These are phyloP conservation scores for Calidris pygmaea DNA, from an alignment of 2,113 vertebrate genomes.

Conservation along the genomic window DNA sequence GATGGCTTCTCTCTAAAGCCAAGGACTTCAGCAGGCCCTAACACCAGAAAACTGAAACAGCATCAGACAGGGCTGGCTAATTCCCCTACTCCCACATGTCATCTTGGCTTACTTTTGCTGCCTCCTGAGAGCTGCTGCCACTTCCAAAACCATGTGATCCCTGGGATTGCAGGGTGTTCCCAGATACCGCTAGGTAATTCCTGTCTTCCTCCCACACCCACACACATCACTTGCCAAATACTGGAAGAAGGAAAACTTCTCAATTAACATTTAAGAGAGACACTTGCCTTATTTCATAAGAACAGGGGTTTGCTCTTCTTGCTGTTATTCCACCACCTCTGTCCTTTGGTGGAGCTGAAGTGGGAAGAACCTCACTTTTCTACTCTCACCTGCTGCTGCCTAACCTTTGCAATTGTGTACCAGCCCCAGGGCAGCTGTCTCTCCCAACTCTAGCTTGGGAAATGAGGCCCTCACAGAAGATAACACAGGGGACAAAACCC, in stretches of 20 bases:
- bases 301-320: neutral
- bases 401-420: neutral
- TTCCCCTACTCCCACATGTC: neutral
- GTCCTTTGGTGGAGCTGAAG: neutral
- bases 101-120: constrained; percentile 9
- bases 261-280: constrained; percentile 25
- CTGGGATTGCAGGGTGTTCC: constrained; percentile 19
- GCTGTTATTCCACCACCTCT: neutral
- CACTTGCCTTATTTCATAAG: neutral
- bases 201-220: neutral
- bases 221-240: neutral
- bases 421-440: neutral
- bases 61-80: neutral
- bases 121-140: neutral
- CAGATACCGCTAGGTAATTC: constrained; percentile 20
- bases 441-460: neutral
- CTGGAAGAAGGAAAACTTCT: constrained; percentile 25
- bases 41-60: neutral
- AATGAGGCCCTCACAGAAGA: neutral
- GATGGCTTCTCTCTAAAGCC: neutral
- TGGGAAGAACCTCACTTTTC: neutral
- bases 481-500: neutral
- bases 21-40: neutral
- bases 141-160: neutral
- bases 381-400: neutral